Conservation (phyloP, 2,797 vertebrate genomes). For the Tadarida brasiliensis region DNA sequence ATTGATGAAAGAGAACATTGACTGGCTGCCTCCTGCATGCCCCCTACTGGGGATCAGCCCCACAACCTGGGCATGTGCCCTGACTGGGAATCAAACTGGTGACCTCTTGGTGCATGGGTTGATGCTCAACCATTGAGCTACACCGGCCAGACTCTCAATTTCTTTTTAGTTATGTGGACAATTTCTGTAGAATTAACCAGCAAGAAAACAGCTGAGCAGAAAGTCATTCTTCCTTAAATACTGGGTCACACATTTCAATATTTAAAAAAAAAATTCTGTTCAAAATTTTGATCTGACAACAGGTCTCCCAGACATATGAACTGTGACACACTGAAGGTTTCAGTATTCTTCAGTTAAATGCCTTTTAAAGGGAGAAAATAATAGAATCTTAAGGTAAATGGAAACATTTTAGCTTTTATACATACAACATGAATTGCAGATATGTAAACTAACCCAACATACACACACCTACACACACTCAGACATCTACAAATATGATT, state of each 20-base stretch:
- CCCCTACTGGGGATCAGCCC: too few species aligned
- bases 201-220: background rate
- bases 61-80: too few species aligned
- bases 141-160: background rate
- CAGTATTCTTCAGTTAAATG: background rate
- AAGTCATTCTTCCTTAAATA: constrained; percentile 16
- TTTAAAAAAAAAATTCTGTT: constrained; percentile 61
- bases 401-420: background rate
- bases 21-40: too few species aligned
- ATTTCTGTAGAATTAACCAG: background rate
- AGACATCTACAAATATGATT: background rate
- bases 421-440: background rate
- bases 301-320: background rate
- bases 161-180: background rate
- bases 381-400: background rate
- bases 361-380: background rate
- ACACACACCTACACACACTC: background rate
- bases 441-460: background rate
- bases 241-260: background rate
- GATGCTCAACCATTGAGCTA: too few species aligned
- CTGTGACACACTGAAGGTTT: background rate
- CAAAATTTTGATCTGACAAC: constrained; percentile 29
- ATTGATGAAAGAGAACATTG: too few species aligned
- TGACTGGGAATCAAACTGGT: too few species aligned
- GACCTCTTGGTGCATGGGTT: too few species aligned